Percentiles rank a stretch among this genome's conserved stretches.
Conservation (phyloP, 64 coral and sea anemone species). For the Montipora efflorescens region DNA sequence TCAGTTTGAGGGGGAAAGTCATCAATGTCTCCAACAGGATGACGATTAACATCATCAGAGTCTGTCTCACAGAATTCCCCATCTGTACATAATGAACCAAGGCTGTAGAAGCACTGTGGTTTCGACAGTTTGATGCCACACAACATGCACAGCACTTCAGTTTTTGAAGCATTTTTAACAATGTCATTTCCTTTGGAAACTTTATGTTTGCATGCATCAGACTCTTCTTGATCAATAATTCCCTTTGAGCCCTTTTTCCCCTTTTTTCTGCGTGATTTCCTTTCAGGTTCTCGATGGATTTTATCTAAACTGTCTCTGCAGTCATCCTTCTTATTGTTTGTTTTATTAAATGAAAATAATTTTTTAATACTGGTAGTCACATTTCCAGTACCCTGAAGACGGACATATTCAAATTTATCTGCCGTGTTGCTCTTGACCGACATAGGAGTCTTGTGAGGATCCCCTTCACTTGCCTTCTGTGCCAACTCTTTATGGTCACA, state of each 20-base stretch:
- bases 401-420: background rate
- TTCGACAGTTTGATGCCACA: slow-evolving; percentile 37
- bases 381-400: background rate
- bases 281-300: background rate
- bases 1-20: slow-evolving; percentile 9
- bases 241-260: background rate
- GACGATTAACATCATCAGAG: slow-evolving; percentile 31
- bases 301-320: slow-evolving; percentile 10
- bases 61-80: slow-evolving; percentile 58
- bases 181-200: background rate
- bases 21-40: slow-evolving; percentile 29
- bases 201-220: background rate
- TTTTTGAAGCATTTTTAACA: slow-evolving; percentile 27
- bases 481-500: background rate
- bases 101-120: slow-evolving; percentile 58
- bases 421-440: background rate
- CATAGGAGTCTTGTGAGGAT: background rate
- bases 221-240: background rate
- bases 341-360: slow-evolving; percentile 2
- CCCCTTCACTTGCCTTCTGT: background rate
- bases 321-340: background rate
- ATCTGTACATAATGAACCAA: slow-evolving; percentile 65
- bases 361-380: background rate
- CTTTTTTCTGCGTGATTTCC: background rate
- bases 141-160: background rate